Base-by-base conservation (phyloP, 2,797 vertebrate genomes). In the Crenuchus spilurus region DNA sequence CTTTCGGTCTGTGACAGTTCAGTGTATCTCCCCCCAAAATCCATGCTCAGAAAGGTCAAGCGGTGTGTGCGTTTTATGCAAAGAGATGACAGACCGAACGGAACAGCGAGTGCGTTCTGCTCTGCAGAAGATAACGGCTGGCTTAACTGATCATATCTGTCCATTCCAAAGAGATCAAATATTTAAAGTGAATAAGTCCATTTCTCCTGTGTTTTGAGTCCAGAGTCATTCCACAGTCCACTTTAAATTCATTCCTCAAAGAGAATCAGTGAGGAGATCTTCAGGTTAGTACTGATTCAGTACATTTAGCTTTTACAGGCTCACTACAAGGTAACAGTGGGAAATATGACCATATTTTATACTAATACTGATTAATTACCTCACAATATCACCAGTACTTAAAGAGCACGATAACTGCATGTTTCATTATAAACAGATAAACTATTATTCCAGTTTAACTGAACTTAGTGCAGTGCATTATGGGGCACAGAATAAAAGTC, bases 11-110 rank as follows among this genome's bases (percentile, higher is more conserved):
- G 74, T 87, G 86, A 87, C 85, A 85, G 85, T 81, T 64, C 68
- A 76, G 83, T 78, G 82, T 87, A 89, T 92, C 85, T 88, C 77
- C 83, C 81, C 76, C 77, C 66, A 1, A 31, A 33, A 13, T 82
- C 66, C 77, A 83, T 6, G 51, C 26, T 54, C 26, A 1, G 26
- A 54, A 30, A 87, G 86, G 83, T 80, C 83, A 79, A 87, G 75
- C 62, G 77, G 55, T 20, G 57, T 67, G 65, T 74, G 82, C 30
- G 52, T 83, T 88, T 83, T 80, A 86, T 86, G 84, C 83, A 75
- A 77, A 77, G 70, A 81, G 37, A 77, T 85, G 86, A 86, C 83
- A 79, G 77, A 79, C 46, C 55, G 77, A 85, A 88, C 81, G 65
- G 84, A 87, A 70, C 78, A 74, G 73, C 72, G 80, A 44, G 72